A percentile compares a stretch with the other conserved stretches of the same genome.
phyloP scores from a whole-genome alignment of 2,797 vertebrate species.

The Parotocinclus haroldoi region DNA sequence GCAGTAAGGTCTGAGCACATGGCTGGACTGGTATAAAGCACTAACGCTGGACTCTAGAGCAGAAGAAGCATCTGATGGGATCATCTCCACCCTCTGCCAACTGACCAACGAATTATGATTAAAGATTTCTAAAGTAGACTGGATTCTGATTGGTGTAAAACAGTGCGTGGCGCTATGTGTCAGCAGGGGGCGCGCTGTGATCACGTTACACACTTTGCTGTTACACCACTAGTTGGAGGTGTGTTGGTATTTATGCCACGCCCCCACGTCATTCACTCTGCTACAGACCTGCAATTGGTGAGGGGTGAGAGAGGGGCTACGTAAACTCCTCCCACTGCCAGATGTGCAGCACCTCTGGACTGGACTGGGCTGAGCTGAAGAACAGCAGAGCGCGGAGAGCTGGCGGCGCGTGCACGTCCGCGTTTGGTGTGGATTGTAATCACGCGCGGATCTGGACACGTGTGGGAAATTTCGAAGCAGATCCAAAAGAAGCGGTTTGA shows the following conservation, averaged over 20 bases:
- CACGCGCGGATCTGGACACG: neutral
- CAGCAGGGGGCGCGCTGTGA: slow-evolving; percentile 2
- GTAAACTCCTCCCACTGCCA: slow-evolving; percentile 10
- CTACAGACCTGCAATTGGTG: neutral
- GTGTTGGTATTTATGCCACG: neutral
- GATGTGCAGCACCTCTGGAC: slow-evolving; percentile 6
- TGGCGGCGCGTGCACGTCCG: neutral
- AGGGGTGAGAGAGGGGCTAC: neutral
- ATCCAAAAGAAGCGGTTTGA: neutral
- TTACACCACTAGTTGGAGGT: too few species aligned
- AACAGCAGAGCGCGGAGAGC: neutral
- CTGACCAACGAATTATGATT: too few species aligned
- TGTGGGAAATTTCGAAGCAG: neutral
- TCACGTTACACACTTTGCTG: neutral
- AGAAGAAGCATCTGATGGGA: too few species aligned
- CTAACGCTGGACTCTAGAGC: too few species aligned
- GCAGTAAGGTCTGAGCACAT: too few species aligned
- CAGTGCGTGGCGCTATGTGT: neutral
- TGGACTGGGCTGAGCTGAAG: neutral
- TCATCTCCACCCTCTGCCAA: too few species aligned
- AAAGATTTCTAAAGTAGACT: too few species aligned
- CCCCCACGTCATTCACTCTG: neutral
- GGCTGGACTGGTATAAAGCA: too few species aligned
- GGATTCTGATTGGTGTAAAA: too few species aligned
- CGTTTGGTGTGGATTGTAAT: neutral